Percentiles rank a stretch among this genome's conserved stretches.
Conservation (phyloP, 2,888 invertebrate species). For the Chloroclystis v-ata region DNA sequence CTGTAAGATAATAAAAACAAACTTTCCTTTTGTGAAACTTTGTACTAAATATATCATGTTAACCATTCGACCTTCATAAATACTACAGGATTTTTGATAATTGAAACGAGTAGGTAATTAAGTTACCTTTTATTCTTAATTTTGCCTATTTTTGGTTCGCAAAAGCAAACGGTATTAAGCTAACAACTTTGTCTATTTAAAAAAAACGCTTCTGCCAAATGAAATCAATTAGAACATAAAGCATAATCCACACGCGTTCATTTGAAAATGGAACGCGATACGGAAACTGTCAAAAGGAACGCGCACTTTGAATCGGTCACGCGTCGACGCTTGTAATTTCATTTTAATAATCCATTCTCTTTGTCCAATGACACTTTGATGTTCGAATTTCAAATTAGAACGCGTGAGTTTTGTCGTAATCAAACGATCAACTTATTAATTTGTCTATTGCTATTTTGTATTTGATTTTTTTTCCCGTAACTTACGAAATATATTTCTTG, state of each 20-base stretch:
- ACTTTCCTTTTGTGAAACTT: too few relatives aligned
- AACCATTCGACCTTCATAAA: too few relatives aligned
- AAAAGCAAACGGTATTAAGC: too few relatives aligned
- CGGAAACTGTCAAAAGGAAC: constrained; percentile 34
- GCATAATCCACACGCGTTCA: constrained; percentile 30
- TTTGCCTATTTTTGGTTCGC: too few relatives aligned
- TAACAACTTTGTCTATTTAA: too few relatives aligned
- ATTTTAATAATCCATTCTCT: constrained; percentile 55
- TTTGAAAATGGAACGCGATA: constrained; percentile 49
- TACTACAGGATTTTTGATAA: too few relatives aligned
- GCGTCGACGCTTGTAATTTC: constrained; percentile 45
- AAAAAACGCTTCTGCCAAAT: constrained; percentile 27
- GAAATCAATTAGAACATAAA: constrained; percentile 39
- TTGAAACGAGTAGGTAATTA: too few relatives aligned
- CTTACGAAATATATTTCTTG: neutral
- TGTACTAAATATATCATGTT: too few relatives aligned
- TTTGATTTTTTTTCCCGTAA: neutral
- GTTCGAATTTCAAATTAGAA: constrained; percentile 22
- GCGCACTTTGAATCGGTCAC: constrained; percentile 55
- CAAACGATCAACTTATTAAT: constrained; percentile 6
- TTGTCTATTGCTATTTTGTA: neutral
- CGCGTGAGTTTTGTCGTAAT: constrained; percentile 11
- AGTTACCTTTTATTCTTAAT: too few relatives aligned
- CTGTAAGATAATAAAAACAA: too few relatives aligned
- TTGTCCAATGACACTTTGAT: constrained; percentile 43